phyloP scores from a whole-genome alignment of 2,888 invertebrate species.

The Aphodius granarius region DNA sequence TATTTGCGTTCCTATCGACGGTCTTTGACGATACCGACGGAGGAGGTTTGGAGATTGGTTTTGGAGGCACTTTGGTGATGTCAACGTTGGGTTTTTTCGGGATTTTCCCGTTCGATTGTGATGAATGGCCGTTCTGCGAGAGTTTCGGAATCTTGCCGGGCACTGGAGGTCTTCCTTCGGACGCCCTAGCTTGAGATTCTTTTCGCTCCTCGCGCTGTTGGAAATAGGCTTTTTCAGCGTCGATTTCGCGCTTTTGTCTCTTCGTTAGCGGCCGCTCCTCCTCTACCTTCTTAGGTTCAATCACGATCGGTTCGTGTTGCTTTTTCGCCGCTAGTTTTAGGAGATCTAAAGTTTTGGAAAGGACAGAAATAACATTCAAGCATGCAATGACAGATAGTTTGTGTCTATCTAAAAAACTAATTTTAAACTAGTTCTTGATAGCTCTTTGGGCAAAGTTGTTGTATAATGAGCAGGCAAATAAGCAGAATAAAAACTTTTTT shows the following conservation, averaged over 20 bases:
- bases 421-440: no score
- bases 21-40: background rate
- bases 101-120: constrained; percentile 3
- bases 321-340: constrained; percentile 83
- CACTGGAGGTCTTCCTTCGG: constrained; percentile 19
- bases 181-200: constrained; percentile 40
- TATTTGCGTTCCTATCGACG: background rate
- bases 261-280: constrained; percentile 77
- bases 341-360: constrained; percentile 58
- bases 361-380: background rate
- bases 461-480: no score
- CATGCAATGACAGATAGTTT: background rate
- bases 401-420: background rate
- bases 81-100: constrained; percentile 16
- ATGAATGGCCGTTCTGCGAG: background rate
- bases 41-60: background rate
- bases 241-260: constrained; percentile 74
- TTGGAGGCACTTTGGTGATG: constrained; percentile 5
- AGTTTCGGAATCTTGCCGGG: constrained; percentile 24
- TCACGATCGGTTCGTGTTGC: constrained; percentile 74
- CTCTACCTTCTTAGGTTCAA: constrained; percentile 58
- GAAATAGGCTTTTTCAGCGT: constrained; percentile 58
- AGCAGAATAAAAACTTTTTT: no score
- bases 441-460: no score
- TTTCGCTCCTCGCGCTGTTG: constrained; percentile 64